Evolutionary conservation across 2,797 vertebrate genomes (phyloP).

Genomic region (Sebastes glaucus): DNA sequence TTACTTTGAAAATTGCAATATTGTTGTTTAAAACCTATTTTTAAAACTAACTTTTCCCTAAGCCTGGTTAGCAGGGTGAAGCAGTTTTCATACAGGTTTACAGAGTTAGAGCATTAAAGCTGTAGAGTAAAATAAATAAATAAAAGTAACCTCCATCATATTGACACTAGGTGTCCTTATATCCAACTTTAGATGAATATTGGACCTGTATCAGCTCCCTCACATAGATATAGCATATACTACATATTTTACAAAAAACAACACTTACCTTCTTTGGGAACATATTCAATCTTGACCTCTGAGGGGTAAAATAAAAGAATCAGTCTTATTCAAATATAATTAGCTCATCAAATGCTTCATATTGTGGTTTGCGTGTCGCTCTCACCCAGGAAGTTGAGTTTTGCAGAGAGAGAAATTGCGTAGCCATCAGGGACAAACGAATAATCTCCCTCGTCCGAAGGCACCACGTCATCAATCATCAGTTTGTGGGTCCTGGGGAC

Average conservation of each 20-base stretch:
- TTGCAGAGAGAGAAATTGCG: conserved; percentile 89
- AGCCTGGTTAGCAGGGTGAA: not conserved
- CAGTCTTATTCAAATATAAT: not conserved
- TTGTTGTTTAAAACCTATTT: not conserved
- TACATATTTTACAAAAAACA: not conserved
- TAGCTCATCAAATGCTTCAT: not conserved
- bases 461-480: conserved; percentile 86
- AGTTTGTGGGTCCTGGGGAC: conserved; percentile 88
- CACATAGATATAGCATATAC: not conserved
- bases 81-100: not conserved
- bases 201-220: not conserved
- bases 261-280: conserved; percentile 83
- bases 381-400: conserved; percentile 93
- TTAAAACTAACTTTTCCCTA: not conserved
- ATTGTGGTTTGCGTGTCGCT: not conserved
- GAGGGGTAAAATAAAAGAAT: conserved; percentile 23
- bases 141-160: not conserved
- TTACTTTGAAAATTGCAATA: not conserved
- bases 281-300: conserved; percentile 93
- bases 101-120: not conserved
- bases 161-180: not conserved
- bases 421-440: conserved; percentile 91
- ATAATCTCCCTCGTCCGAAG: conserved; percentile 90
- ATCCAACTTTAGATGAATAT: not conserved
- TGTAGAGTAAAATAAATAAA: not conserved